phyloP scores from a whole-genome alignment of 2,797 vertebrate genomes.

The Pseudocheirus occidentalis region DNA sequence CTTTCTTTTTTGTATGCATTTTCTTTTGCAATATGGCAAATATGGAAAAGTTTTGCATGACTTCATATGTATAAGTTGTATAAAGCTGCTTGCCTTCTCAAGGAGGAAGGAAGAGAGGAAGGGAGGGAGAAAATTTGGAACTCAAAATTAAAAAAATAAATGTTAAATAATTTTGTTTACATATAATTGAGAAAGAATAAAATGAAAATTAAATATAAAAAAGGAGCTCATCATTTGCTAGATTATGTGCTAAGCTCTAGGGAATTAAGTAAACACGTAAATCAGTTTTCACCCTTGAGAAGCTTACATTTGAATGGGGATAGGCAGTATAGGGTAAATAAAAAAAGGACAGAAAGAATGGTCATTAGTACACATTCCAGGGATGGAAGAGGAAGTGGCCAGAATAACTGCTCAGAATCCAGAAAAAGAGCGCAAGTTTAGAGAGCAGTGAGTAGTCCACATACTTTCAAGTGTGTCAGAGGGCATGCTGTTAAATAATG shows the following conservation, averaged over 20 bases:
- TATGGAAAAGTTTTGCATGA: not conserved
- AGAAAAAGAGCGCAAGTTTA: not conserved
- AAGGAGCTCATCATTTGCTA: not conserved
- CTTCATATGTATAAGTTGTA: not conserved
- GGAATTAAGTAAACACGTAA: not conserved
- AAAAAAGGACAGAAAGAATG: not conserved
- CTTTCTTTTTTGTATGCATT: not conserved
- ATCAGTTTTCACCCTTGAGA: not conserved
- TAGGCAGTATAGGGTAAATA: not conserved
- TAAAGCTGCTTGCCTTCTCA: no score
- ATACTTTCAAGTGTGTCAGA: not conserved
- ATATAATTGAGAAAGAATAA: no score
- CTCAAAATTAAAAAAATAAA: no score
- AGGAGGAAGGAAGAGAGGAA: no score
- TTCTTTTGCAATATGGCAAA: not conserved
- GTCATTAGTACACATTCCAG: not conserved
- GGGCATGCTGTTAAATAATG: no score
- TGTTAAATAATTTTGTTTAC: no score
- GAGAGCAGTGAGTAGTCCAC: not conserved
- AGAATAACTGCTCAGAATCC: not conserved
- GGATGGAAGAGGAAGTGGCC: not conserved
- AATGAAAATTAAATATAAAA: no score
- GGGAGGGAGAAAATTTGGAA: no score
- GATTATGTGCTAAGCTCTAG: not conserved
- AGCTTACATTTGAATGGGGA: not conserved